Conservation (phyloP, 2,888 invertebrate species). For the Nephrotoma guestfalica region DNA sequence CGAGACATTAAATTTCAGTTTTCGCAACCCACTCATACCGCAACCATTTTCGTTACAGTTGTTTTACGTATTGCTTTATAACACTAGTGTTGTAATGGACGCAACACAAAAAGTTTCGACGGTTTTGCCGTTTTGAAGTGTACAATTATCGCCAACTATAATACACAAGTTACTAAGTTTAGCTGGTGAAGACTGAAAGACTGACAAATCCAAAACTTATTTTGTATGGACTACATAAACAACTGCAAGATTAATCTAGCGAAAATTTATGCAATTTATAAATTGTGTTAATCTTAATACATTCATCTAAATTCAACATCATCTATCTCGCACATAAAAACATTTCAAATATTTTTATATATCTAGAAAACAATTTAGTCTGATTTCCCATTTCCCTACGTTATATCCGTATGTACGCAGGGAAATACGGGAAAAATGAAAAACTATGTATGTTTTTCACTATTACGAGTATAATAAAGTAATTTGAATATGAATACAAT, state of each 20-base stretch:
- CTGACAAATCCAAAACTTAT: too few relatives aligned
- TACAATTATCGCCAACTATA: too few relatives aligned
- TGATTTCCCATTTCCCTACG: neutral
- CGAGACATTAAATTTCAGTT: too few relatives aligned
- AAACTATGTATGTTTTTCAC: neutral
- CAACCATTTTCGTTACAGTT: too few relatives aligned
- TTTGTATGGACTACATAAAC: too few relatives aligned
- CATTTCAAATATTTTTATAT: neutral
- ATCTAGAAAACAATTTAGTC: neutral
- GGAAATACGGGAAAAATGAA: neutral
- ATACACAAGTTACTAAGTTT: too few relatives aligned
- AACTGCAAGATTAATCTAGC: neutral
- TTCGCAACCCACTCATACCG: too few relatives aligned
- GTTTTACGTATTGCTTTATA: too few relatives aligned
- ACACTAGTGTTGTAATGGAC: too few relatives aligned
- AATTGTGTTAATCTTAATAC: neutral
- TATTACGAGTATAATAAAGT: neutral
- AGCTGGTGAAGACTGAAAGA: too few relatives aligned
- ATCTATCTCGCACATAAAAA: neutral
- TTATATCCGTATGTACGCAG: neutral
- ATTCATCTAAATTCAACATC: neutral
- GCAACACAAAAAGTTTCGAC: too few relatives aligned
- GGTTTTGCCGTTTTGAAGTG: too few relatives aligned
- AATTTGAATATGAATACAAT: neutral
- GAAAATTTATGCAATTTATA: neutral